Conservation (phyloP, 2,113 vertebrate genomes). For the Grallaria varia region DNA sequence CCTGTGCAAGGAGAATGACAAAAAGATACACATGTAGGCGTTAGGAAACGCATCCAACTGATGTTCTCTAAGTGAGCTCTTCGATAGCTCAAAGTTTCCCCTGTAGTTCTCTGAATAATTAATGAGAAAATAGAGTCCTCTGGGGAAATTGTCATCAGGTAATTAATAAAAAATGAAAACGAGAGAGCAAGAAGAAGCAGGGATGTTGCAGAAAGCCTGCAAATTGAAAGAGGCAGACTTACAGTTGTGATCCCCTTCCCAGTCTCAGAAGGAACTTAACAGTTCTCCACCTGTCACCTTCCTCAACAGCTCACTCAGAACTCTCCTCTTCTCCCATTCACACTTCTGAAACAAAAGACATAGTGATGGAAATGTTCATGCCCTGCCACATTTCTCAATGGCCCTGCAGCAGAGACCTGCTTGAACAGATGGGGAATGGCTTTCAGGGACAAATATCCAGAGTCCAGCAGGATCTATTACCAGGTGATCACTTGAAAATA, state of each 20-base stretch:
- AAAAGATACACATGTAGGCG: not conserved
- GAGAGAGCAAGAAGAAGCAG: not conserved
- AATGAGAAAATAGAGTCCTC: conserved; percentile 16
- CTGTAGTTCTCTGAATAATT: conserved; percentile 33
- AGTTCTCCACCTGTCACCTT: accelerated
- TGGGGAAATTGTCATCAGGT: conserved; percentile 24
- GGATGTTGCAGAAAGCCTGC: conserved; percentile 4
- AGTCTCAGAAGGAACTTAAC: not conserved
- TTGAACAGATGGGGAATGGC: not conserved
- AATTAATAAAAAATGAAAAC: conserved; percentile 62
- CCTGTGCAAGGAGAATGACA: conserved; percentile 3
- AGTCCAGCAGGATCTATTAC: not conserved
- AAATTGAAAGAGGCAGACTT: conserved; percentile 5
- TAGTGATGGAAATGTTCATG: not conserved
- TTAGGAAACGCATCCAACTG: not conserved
- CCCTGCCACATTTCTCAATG: not conserved
- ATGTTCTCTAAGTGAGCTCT: conserved; percentile 15
- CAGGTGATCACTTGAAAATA: not conserved
- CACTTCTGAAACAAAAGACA: conserved; percentile 17
- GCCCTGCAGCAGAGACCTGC: not conserved
- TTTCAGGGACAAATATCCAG: not conserved
- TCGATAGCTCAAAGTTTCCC: not conserved
- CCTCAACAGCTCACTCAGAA: not conserved
- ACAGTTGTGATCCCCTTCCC: not conserved
- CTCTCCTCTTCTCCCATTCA: conserved; percentile 17